These are phyloP conservation scores for Mus minutoides DNA, from an alignment of 2,797 vertebrate species.

Conservation along the genomic window DNA sequence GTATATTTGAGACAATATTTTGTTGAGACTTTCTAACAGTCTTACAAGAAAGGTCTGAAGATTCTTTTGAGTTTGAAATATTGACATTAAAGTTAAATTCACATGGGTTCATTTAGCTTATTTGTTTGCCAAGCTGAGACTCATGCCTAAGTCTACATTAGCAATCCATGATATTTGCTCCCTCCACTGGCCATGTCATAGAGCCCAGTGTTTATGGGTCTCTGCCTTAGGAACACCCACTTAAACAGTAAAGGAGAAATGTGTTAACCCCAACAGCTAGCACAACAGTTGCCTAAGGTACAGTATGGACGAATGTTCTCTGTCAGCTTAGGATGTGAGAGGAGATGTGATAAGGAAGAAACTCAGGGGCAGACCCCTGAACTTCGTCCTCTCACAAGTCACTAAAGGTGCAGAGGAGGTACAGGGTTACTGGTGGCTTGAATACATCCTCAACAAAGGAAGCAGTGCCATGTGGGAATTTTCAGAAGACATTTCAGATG, in stretches of 20 bases:
- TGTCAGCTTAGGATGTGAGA: neutral
- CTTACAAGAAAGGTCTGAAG: neutral
- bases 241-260: neutral
- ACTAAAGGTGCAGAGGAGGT: neutral
- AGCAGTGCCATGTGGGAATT: conserved; percentile 49
- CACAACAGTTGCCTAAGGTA: neutral
- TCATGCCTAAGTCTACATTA: neutral
- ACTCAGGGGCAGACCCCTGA: neutral
- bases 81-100: neutral
- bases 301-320: neutral
- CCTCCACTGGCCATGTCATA: neutral
- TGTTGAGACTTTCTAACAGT: neutral
- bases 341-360: neutral
- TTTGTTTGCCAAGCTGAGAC: conserved; percentile 13
- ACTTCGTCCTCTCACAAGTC: neutral
- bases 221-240: neutral
- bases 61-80: conserved; percentile 19
- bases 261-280: neutral
- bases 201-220: neutral
- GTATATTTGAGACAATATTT: neutral
- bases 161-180: neutral
- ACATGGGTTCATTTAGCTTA: neutral
- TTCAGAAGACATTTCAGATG: conserved; percentile 63
- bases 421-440: neutral
- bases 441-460: conserved; percentile 49